Evolutionary conservation across 2,797 vertebrate genomes (phyloP).

Genomic region (Eidolon dupreanum): DNA sequence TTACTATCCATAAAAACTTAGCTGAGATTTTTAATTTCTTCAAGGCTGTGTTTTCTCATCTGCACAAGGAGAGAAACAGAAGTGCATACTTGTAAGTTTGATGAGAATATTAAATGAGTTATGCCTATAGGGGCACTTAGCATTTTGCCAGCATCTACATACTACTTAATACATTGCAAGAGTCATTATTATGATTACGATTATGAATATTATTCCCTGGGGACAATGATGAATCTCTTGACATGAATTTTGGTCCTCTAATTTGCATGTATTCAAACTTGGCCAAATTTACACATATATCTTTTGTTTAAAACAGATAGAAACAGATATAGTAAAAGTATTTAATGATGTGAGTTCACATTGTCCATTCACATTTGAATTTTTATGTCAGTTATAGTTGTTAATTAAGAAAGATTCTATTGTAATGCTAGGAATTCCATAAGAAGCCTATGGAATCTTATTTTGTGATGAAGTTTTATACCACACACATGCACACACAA

Average conservation of each 20-base stretch:
- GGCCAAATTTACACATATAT: neutral
- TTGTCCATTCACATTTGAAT: neutral
- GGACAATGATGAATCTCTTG: neutral
- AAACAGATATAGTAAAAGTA: neutral
- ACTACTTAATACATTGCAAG: neutral
- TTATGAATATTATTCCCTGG: neutral
- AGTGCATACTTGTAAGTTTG: neutral
- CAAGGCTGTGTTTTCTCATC: neutral
- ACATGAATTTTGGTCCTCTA: neutral
- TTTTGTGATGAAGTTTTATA: neutral
- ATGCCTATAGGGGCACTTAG: neutral
- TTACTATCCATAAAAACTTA: constrained; percentile 47
- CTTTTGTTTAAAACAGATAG: constrained; percentile 20
- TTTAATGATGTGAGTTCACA: neutral
- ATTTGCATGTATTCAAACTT: neutral
- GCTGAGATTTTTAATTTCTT: constrained; percentile 51
- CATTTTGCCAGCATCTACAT: neutral
- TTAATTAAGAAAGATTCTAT: neutral
- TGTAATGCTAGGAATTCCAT: neutral
- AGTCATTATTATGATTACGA: neutral
- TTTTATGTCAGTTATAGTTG: neutral
- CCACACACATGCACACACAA: neutral
- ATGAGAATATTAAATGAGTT: neutral
- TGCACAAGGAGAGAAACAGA: neutral
- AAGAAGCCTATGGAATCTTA: neutral